These are phyloP conservation scores for Pseudochromis fuscus DNA, from an alignment of 2,797 vertebrate species.

Conservation along the genomic window DNA sequence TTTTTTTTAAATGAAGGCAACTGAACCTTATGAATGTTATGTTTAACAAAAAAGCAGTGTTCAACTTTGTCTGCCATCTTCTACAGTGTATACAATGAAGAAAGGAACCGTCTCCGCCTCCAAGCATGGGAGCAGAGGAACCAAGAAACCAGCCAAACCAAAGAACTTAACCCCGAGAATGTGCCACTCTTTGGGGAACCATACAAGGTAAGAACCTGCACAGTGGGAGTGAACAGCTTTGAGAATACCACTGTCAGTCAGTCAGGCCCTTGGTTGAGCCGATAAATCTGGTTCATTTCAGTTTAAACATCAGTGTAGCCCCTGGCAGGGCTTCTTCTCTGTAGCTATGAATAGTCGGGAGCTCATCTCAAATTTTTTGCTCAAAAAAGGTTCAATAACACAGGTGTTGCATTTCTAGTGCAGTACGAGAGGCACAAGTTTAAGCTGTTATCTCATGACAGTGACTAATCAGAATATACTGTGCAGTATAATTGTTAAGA, in stretches of 20 bases:
- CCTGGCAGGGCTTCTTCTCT: neutral
- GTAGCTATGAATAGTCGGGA: conserved; percentile 5
- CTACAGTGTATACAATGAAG: conserved; percentile 90
- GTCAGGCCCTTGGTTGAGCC: too few species aligned
- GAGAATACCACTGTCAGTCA: neutral
- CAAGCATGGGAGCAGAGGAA: conserved; percentile 92
- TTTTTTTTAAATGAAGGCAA: too few species aligned
- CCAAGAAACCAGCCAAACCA: conserved; percentile 89
- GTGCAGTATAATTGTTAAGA: neutral
- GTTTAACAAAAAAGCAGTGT: too few species aligned
- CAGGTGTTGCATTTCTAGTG: conserved; percentile 7
- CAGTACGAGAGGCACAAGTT: neutral
- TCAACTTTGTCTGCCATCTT: conserved; percentile 42
- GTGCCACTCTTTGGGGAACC: conserved; percentile 93
- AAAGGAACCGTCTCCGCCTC: conserved; percentile 92
- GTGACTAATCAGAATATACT: neutral
- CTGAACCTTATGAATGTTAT: too few species aligned
- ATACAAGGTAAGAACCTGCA: conserved; percentile 90
- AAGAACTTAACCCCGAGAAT: conserved; percentile 83
- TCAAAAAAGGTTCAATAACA: conserved; percentile 1
- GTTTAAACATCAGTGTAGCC: neutral
- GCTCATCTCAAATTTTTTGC: neutral
- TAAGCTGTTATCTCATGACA: neutral
- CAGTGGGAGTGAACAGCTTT: neutral
- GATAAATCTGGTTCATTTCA: neutral